Percentiles rank a stretch among this genome's conserved stretches.
phyloP scores from a whole-genome alignment of 2,888 invertebrate genomes.

The Lasiommata megera region DNA sequence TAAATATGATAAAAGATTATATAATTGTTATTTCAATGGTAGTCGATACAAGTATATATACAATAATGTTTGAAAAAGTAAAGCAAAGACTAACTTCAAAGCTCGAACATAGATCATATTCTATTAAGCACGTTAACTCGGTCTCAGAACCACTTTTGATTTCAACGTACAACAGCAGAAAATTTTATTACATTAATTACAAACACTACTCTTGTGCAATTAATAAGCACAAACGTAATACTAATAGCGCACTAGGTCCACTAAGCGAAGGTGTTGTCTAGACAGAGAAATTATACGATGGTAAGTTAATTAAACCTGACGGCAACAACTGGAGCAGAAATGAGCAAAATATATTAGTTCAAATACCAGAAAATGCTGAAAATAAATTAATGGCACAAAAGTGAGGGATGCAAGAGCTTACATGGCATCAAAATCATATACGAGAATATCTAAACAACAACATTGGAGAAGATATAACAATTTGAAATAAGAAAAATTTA shows the following conservation, averaged over 20 bases:
- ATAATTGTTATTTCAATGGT: too few relatives aligned
- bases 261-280: slow-evolving; percentile 26
- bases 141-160: slow-evolving; percentile 65
- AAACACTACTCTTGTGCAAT: slow-evolving; percentile 48
- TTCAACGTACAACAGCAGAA: slow-evolving; percentile 53
- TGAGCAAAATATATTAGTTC: slow-evolving; percentile 38
- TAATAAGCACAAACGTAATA: slow-evolving; percentile 35
- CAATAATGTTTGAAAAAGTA: too few relatives aligned
- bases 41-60: too few relatives aligned
- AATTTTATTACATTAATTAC: slow-evolving; percentile 59
- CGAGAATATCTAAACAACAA: too few relatives aligned
- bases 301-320: slow-evolving; percentile 54
- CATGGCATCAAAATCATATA: too few relatives aligned
- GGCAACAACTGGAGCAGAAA: slow-evolving; percentile 55
- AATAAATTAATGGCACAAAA: slow-evolving; percentile 16
- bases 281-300: slow-evolving; percentile 45
- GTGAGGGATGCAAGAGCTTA: slow-evolving; percentile 4
- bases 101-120: not conserved
- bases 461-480: too few relatives aligned
- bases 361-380: slow-evolving; percentile 30
- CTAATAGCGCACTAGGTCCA: slow-evolving; percentile 36
- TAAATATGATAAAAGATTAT: too few relatives aligned
- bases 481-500: too few relatives aligned
- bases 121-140: slow-evolving; percentile 34
- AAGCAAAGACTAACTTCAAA: too few relatives aligned